Evolutionary conservation across 2,797 vertebrate species (phyloP).

Genomic region (Ceyx erithaca): DNA sequence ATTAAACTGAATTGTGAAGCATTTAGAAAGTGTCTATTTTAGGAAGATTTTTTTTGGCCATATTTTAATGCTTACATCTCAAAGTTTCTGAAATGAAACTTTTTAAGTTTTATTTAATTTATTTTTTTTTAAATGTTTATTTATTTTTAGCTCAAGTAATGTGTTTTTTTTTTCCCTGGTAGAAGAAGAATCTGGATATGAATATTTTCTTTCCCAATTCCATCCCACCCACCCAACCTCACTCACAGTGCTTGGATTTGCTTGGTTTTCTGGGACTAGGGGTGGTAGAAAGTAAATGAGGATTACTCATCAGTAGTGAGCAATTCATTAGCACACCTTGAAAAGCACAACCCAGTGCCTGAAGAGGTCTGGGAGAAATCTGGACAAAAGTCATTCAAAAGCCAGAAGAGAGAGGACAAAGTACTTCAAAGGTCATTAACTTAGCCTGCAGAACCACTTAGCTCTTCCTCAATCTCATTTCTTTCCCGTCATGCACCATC

Average conservation of each 20-base stretch:
- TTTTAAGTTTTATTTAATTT: background rate
- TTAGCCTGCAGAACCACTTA: background rate
- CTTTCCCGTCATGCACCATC: background rate
- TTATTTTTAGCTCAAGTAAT: background rate
- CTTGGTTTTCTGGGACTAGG: background rate
- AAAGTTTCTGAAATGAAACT: background rate
- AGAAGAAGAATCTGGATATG: background rate
- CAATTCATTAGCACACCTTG: background rate
- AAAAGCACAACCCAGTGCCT: background rate
- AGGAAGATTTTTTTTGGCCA: background rate
- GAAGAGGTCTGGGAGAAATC: background rate
- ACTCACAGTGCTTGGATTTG: background rate
- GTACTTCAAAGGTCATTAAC: fast-evolving
- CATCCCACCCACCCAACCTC: background rate
- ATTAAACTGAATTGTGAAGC: background rate
- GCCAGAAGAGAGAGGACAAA: background rate
- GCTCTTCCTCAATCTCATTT: background rate
- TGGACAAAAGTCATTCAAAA: background rate
- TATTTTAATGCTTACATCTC: background rate
- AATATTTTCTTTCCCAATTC: background rate
- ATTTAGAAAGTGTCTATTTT: background rate
- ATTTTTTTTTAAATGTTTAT: no score
- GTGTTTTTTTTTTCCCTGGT: background rate
- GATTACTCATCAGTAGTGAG: background rate
- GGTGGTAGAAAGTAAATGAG: background rate